phyloP scores from a whole-genome alignment of 2,113 vertebrate genomes.

The Drymodes brunneopygia region DNA sequence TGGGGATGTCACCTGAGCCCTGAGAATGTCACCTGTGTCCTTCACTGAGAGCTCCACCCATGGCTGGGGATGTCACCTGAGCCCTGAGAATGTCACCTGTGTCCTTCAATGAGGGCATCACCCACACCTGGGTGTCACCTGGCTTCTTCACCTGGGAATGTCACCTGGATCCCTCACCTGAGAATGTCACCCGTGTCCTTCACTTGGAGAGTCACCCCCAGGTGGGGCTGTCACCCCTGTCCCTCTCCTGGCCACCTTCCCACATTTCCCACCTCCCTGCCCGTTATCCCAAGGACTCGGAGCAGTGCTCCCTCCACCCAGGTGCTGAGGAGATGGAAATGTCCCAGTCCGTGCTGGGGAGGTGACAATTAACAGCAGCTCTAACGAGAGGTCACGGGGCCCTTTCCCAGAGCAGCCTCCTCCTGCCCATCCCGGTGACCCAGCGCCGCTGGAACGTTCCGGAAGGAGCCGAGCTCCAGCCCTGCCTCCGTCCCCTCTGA shows the following conservation, averaged over 20 bases:
- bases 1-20: no score
- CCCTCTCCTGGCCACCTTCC: neutral
- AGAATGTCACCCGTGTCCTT: neutral
- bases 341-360: neutral
- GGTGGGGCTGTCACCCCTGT: neutral
- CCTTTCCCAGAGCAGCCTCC: neutral
- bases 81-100: neutral
- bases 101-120: neutral
- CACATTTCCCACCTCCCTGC: neutral
- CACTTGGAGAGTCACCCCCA: neutral
- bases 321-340: neutral
- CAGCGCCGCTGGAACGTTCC: fast-evolving
- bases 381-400: neutral
- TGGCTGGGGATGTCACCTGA: neutral
- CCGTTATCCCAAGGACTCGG: neutral
- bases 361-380: neutral
- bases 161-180: neutral
- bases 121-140: fast-evolving
- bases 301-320: neutral
- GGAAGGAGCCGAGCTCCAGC: fast-evolving
- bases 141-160: neutral
- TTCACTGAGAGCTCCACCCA: neutral
- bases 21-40: neutral
- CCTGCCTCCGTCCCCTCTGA: fast-evolving
- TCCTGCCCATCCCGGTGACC: neutral